Percentiles rank a stretch among this genome's conserved stretches.
Conservation (phyloP, 1,140 invertebrate species). For the Ostrea edulis region DNA sequence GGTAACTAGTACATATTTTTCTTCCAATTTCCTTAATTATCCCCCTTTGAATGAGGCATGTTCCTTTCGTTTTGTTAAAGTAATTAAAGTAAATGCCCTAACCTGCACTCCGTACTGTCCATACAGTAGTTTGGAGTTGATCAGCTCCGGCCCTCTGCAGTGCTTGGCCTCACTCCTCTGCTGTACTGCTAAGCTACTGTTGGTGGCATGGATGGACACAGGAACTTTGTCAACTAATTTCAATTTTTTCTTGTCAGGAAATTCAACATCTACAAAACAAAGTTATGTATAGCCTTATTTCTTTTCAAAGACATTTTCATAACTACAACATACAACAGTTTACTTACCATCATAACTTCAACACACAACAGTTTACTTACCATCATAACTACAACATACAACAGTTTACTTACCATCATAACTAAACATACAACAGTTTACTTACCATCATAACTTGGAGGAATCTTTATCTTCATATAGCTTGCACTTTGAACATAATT, state of each 20-base stretch:
- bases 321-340: too few relatives aligned
- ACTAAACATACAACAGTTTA: constrained; percentile 1
- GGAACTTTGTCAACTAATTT: constrained; percentile 70
- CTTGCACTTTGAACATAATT: constrained; percentile 39
- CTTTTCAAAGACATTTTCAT: too few relatives aligned
- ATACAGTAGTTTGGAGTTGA: constrained; percentile 91
- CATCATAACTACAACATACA: background rate
- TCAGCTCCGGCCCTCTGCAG: constrained; percentile 92
- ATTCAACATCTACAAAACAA: constrained; percentile 69
- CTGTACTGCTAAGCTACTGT: constrained; percentile 81
- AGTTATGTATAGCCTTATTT: background rate
- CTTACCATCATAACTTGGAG: constrained; percentile 58
- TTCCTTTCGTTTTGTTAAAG: too few relatives aligned
- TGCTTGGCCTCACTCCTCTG: constrained; percentile 89
- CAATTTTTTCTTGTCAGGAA: constrained; percentile 71
- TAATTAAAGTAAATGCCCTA: too few relatives aligned
- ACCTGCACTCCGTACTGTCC: constrained; percentile 95
- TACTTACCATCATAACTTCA: too few relatives aligned
- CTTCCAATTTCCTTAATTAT: too few relatives aligned
- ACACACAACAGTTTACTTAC: too few relatives aligned
- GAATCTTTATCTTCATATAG: constrained; percentile 45
- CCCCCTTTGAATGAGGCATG: too few relatives aligned
- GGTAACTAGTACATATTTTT: too few relatives aligned
- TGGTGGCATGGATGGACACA: constrained; percentile 41
- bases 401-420: background rate